These are phyloP conservation scores for Malurus alboscapulatus DNA, from an alignment of 2,113 vertebrate genomes.

Conservation along the genomic window DNA sequence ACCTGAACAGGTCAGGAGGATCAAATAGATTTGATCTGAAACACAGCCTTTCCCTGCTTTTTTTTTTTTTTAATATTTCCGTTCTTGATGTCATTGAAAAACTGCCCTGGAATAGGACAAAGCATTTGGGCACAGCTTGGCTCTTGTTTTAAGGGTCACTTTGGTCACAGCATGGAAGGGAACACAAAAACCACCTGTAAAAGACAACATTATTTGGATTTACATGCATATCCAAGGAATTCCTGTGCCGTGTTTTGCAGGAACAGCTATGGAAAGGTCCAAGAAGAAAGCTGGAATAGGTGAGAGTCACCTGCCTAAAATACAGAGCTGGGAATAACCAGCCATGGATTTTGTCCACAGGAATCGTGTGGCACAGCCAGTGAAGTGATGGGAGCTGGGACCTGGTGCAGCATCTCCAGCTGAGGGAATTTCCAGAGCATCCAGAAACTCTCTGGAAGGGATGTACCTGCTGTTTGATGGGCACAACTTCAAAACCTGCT, in stretches of 20 bases:
- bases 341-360: background rate
- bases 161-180: background rate
- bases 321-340: background rate
- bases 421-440: background rate
- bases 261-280: background rate
- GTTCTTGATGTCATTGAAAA: background rate
- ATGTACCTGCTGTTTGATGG: background rate
- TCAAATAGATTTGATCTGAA: background rate
- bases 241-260: background rate
- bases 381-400: background rate
- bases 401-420: background rate
- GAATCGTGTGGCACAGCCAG: background rate
- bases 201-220: background rate
- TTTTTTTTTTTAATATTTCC: background rate
- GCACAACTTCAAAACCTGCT: background rate
- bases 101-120: background rate
- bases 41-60: background rate
- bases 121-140: background rate
- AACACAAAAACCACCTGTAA: background rate
- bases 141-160: background rate
- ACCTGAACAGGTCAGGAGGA: background rate
- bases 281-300: background rate
- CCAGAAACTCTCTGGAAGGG: background rate
- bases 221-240: rapidly evolving
- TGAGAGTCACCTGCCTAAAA: background rate